These are phyloP conservation scores for Malurus alboscapulatus DNA, from an alignment of 2,113 vertebrate species.

Conservation along the genomic window DNA sequence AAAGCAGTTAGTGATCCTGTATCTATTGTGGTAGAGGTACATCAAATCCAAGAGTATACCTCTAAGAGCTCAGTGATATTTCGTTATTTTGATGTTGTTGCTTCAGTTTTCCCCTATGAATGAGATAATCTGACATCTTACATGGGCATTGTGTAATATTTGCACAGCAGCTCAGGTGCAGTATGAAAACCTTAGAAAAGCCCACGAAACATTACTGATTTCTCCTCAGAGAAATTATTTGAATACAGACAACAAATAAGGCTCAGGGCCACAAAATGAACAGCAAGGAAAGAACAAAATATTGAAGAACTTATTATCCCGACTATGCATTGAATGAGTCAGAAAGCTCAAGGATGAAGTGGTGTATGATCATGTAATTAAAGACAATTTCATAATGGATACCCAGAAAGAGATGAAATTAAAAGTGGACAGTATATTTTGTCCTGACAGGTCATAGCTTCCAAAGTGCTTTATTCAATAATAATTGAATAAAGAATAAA, in stretches of 20 bases:
- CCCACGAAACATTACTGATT: background rate
- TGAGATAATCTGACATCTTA: background rate
- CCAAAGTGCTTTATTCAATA: background rate
- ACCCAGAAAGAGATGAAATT: background rate
- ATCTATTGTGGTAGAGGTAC: too few relatives aligned
- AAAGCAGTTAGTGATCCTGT: background rate
- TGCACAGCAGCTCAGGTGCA: background rate
- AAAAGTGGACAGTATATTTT: background rate
- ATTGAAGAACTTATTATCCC: background rate
- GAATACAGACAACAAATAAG: background rate
- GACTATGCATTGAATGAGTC: background rate
- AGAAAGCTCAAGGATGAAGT: background rate
- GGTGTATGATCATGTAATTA: background rate
- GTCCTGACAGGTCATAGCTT: background rate
- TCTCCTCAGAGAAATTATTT: background rate
- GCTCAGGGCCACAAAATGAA: background rate
- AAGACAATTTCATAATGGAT: background rate
- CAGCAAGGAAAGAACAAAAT: background rate
- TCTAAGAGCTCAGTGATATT: too few relatives aligned
- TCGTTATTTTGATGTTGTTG: background rate
- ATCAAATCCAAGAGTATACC: too few relatives aligned
- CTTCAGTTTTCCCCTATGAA: background rate
- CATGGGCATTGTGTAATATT: background rate
- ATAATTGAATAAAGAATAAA: too few relatives aligned
- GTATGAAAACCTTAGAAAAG: background rate